Base-by-base conservation (phyloP, 2,113 vertebrate genomes). In the Rhodinocichla rosea region DNA sequence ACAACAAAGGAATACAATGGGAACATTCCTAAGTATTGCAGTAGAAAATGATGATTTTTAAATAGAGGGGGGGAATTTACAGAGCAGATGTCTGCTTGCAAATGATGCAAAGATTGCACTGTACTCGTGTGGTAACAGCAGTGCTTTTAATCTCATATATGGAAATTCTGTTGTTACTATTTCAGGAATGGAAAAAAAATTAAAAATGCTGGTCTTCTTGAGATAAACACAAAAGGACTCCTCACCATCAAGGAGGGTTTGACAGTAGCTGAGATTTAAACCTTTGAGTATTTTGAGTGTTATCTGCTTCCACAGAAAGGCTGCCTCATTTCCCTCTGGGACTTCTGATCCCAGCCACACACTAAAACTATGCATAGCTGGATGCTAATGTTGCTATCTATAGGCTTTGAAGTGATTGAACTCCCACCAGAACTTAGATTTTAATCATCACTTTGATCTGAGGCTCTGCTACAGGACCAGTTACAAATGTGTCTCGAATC, bases 361-460 rank as follows among this genome's bases (percentile, higher is more conserved):
- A 2, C 59, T 92, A 94, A 92, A 97, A 91, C 90, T 74, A 60
- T 81, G 69, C 95, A 76, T 90, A 90, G 77, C 87, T 95, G 71
- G 93, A 97, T 96, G 90, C 78, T 96, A 93, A 81, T 85, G 87
- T 92, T 96, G 76, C 95, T 95, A 40, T 80, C 82, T 96, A 70
- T 84, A 92, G 90, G 79, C 97, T 97, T 97, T 95, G 94, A 97
- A 96, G 95, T 96, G 89, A 96, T 87, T 95, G 92, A 97, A 85
- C 91, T 94, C 95, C 94, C 93, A 89, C 62, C 56, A 92, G 93
- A 96, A 95, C 63, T 94, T 92, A 91, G 94, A 92, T 97, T 96
- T 97, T 96, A 97, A 97, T 97, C 91, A 94, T 90, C 24, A 6
- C 95, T 97, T 97, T 97, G 95, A 96, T 97, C 97, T 95, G 55